phyloP scores from a whole-genome alignment of 2,888 invertebrate genomes.

The Azorinus chamasolen region DNA sequence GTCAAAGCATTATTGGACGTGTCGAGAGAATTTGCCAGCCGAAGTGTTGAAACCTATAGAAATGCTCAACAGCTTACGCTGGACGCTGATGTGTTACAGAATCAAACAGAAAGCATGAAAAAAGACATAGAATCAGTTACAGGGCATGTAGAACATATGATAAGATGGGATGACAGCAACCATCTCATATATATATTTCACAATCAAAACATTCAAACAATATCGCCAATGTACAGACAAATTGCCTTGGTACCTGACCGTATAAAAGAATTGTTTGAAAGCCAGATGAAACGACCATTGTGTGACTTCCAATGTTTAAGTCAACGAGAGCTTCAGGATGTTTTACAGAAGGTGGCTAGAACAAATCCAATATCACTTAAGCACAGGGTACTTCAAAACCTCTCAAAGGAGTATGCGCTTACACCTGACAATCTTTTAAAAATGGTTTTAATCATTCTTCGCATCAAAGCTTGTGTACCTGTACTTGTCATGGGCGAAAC shows the following conservation, averaged over 20 bases:
- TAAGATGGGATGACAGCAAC: slow-evolving; percentile 72
- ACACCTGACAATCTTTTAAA: slow-evolving; percentile 76
- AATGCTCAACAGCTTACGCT: slow-evolving; percentile 32
- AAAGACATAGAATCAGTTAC: slow-evolving; percentile 27
- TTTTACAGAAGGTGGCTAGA: slow-evolving; percentile 58
- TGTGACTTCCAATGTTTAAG: slow-evolving; percentile 41
- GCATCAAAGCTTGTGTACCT: slow-evolving; percentile 68
- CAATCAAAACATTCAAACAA: slow-evolving; percentile 66
- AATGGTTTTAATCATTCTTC: slow-evolving; percentile 70
- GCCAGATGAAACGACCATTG: slow-evolving; percentile 63
- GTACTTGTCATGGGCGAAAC: slow-evolving; percentile 78
- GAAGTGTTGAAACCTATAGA: slow-evolving; percentile 48
- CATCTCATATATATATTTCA: slow-evolving; percentile 71
- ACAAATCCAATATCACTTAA: slow-evolving; percentile 31
- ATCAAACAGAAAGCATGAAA: neutral
- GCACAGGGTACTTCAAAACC: slow-evolving; percentile 12
- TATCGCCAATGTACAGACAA: slow-evolving; percentile 66
- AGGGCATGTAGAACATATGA: slow-evolving; percentile 65
- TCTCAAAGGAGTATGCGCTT: slow-evolving; percentile 64
- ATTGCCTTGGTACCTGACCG: slow-evolving; percentile 48
- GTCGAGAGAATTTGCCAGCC: slow-evolving; percentile 48
- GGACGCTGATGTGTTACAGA: neutral
- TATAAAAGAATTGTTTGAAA: slow-evolving; percentile 65
- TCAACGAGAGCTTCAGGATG: slow-evolving; percentile 43
- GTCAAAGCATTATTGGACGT: slow-evolving; percentile 47